Conservation (phyloP, 1,140 invertebrate genomes). For the Nasonia giraulti region DNA sequence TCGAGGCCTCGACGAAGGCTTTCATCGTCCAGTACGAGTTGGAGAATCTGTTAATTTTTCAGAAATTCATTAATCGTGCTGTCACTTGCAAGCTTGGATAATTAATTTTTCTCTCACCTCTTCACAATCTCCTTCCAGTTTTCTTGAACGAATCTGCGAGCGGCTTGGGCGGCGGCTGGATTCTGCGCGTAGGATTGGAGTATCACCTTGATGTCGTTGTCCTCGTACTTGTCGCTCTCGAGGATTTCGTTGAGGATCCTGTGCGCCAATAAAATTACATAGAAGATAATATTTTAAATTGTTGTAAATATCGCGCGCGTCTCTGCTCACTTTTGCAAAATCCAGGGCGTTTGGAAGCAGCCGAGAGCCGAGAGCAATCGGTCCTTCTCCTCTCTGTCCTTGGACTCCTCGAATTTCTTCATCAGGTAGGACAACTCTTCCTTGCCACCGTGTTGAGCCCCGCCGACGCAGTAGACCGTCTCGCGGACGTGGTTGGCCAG, state of each 20-base stretch:
- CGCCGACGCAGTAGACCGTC: conserved; percentile 66
- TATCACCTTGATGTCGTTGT: conserved; percentile 60
- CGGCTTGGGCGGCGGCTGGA: conserved; percentile 61
- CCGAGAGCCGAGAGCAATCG: conserved; percentile 62
- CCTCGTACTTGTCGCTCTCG: conserved; percentile 55
- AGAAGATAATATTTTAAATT: no score
- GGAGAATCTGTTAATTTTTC: conserved; percentile 54
- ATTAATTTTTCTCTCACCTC: conserved; percentile 53
- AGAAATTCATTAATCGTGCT: no score
- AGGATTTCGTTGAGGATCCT: conserved; percentile 65
- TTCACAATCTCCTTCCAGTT: conserved; percentile 63
- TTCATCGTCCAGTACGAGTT: conserved; percentile 60
- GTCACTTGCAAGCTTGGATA: not conserved
- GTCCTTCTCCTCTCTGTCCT: conserved; percentile 62
- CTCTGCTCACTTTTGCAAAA: conserved; percentile 62
- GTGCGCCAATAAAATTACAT: not conserved
- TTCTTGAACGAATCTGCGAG: conserved; percentile 61
- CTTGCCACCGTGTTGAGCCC: conserved; percentile 63
- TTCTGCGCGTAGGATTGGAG: conserved; percentile 61
- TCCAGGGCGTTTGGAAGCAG: conserved; percentile 65
- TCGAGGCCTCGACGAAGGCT: conserved; percentile 62
- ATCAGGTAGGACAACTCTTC: conserved; percentile 66
- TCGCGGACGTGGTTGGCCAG: conserved; percentile 63
- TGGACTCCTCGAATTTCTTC: conserved; percentile 55
- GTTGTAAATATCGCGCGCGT: no score